Base-by-base conservation (phyloP, 2,888 invertebrate genomes). In the Andricus quercusramuli region DNA sequence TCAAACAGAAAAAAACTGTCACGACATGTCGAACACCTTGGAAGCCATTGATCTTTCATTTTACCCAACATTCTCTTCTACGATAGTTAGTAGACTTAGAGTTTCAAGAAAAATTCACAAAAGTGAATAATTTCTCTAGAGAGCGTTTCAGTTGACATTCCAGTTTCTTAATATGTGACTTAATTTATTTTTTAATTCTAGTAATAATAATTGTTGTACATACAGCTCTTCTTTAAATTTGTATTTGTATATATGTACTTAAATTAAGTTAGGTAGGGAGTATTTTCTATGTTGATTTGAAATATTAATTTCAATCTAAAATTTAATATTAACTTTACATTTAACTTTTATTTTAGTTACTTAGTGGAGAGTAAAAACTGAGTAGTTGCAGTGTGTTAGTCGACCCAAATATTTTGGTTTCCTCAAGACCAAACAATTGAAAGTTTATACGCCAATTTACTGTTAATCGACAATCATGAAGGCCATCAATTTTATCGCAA, bases 341-440 rank as follows among this genome's bases (percentile, higher is more conserved):
- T 47, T 29, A 20, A 47, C 17, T 17, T 25, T 70, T 29, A 29
- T 70, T 29, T 22, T 59, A 22, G 11, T 59, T 59, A 22, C 22
- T 59, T 22, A 59, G 59, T 29, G 74, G 56, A 74, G 56, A 56
- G 56, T 56, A 32, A 74, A 59, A 74, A 56, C 29, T 56, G 56
- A 70, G 74, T 37, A n/a, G 74, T 74, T 74, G 74, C 32, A 37
- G 59, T 37, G 56, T 74, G 32, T 74, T 37, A 74, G 74, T 37
- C 56, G 56, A 74, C 56, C 74, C 51, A 74, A 51, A 74, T 74
- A 59, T 74, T 74, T 74, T 74, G 32, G 32, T 59, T 56, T 56
- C 74, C 74, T 74, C 74, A 74, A 74, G 74, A 74, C 56, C 74
- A 74, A 74, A 74, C 74, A 74, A 74, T 74, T 74, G 74, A 74